Conservation (phyloP, 2,113 vertebrate genomes). For the Balaenoptera acutorostrata region DNA sequence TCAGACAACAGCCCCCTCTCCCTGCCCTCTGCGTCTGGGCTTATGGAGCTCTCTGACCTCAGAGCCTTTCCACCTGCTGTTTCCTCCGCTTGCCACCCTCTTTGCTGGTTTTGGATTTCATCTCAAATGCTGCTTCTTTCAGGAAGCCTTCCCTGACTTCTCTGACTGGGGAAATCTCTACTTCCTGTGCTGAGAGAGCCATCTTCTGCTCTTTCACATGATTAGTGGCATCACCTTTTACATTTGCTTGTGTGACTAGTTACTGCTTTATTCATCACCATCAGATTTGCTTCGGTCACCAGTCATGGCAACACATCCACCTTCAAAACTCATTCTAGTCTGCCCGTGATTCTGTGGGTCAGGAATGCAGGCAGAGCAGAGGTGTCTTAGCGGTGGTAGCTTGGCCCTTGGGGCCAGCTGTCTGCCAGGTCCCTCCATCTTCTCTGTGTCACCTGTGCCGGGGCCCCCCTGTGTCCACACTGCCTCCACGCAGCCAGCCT, state of each 20-base stretch:
- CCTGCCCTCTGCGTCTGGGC: background rate
- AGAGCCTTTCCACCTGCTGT: background rate
- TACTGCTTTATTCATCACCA: background rate
- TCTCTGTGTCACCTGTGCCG: background rate
- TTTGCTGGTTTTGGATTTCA: too few species aligned
- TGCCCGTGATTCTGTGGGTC: background rate
- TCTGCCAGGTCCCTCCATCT: background rate
- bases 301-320: too few species aligned
- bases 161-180: background rate
- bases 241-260: background rate
- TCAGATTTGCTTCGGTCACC: background rate
- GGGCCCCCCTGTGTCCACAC: too few species aligned
- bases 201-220: background rate
- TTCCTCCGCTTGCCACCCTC: background rate
- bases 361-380: background rate
- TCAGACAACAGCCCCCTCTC: background rate
- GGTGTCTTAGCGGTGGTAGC: too few species aligned
- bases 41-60: background rate
- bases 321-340: background rate
- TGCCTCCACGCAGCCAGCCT: background rate
- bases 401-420: background rate
- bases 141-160: background rate
- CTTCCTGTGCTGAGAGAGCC: background rate
- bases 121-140: background rate
- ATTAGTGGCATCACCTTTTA: background rate